These are phyloP conservation scores for Ceratoteleas bidentatus DNA, from an alignment of 1,140 invertebrate species.

Conservation along the genomic window DNA sequence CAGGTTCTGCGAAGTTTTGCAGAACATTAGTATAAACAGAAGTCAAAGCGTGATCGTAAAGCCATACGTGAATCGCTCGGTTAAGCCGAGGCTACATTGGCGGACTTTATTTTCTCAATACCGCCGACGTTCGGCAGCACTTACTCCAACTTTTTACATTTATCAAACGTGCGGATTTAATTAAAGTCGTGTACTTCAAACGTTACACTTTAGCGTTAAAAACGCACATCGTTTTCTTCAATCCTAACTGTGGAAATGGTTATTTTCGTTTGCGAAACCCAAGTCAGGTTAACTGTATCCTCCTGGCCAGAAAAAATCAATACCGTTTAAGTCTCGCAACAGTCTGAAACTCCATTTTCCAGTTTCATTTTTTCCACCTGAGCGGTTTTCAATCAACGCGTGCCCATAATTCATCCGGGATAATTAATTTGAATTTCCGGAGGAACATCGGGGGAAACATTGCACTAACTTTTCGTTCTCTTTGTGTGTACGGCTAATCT, in stretches of 20 bases:
- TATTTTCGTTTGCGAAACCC: constrained; percentile 33
- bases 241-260: neutral
- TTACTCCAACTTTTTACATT: no score
- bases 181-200: no score
- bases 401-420: constrained; percentile 41
- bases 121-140: no score
- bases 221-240: no score
- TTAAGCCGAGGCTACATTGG: constrained; percentile 10
- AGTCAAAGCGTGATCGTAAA: constrained; percentile 24
- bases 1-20: constrained; percentile 16
- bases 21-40: constrained; percentile 33
- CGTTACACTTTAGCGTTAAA: no score
- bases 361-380: constrained; percentile 1
- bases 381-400: constrained; percentile 49
- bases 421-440: constrained; percentile 55
- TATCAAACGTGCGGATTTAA: no score
- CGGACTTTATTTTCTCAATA: constrained; percentile 12
- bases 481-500: constrained; percentile 49
- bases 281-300: constrained; percentile 33
- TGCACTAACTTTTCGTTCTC: constrained; percentile 33
- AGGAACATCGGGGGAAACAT: constrained; percentile 17
- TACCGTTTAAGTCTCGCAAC: no score
- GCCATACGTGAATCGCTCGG: constrained; percentile 3
- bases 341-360: no score
- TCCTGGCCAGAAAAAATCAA: no score